Conservation (phyloP, 1,140 invertebrate genomes). For the Bradysia coprophila region DNA sequence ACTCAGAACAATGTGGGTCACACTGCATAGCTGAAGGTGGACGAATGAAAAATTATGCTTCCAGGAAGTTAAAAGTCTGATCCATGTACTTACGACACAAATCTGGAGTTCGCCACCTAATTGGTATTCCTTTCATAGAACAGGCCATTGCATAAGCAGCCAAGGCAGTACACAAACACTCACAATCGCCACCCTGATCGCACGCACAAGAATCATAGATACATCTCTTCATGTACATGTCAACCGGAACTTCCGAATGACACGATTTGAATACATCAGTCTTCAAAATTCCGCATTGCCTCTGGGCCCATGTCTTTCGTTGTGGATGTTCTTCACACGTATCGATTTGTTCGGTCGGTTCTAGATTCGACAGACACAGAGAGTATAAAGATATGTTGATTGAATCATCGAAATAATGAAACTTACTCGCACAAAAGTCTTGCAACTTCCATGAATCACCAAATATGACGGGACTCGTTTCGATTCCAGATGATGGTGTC, state of each 20-base stretch:
- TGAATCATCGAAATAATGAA: no score
- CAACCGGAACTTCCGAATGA: constrained; percentile 57
- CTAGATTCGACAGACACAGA: constrained; percentile 12
- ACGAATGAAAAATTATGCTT: background rate
- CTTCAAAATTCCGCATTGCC: constrained; percentile 56
- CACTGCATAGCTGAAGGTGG: constrained; percentile 59
- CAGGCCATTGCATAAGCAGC: constrained; percentile 73
- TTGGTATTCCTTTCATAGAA: constrained; percentile 41
- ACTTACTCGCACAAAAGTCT: constrained; percentile 38
- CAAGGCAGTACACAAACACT: constrained; percentile 73
- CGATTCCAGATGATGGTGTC: constrained; percentile 56
- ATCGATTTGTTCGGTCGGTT: constrained; percentile 28
- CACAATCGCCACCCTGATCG: constrained; percentile 74
- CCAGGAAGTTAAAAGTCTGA: background rate
- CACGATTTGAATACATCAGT: constrained; percentile 52
- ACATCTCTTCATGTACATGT: constrained; percentile 47
- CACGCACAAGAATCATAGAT: constrained; percentile 72
- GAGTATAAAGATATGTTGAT: background rate
- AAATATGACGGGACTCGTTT: constrained; percentile 53
- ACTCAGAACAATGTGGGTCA: constrained; percentile 54
- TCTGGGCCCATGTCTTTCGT: constrained; percentile 55
- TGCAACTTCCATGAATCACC: constrained; percentile 78
- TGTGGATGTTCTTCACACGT: constrained; percentile 55
- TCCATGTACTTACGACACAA: constrained; percentile 54
- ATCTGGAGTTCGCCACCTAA: constrained; percentile 63